phyloP scores from a whole-genome alignment of 2,888 invertebrate species.

The Euspilapteryx auroguttella region DNA sequence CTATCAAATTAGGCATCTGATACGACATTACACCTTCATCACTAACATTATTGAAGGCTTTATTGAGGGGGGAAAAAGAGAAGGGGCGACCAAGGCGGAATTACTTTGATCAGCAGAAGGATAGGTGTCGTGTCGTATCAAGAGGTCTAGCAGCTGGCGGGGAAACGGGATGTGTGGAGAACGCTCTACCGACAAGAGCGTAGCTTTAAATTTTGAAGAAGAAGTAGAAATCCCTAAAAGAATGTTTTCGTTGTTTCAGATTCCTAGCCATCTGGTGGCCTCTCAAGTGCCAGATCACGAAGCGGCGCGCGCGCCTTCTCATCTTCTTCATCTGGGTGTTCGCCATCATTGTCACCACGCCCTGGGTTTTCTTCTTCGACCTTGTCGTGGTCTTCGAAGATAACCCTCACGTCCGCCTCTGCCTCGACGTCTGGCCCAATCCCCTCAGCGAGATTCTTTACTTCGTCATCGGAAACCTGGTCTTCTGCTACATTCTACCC shows the following conservation, averaged over 20 bases:
- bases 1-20: too few relatives aligned
- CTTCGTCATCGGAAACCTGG: slow-evolving; percentile 85
- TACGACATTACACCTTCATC: too few relatives aligned
- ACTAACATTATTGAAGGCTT: too few relatives aligned
- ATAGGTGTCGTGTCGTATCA: too few relatives aligned
- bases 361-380: slow-evolving; percentile 91
- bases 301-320: slow-evolving; percentile 82
- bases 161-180: too few relatives aligned
- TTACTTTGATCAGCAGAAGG: too few relatives aligned
- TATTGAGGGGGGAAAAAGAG: too few relatives aligned
- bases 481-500: slow-evolving; percentile 89
- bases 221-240: too few relatives aligned
- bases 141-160: too few relatives aligned
- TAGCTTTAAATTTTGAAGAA: too few relatives aligned
- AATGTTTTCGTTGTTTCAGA: slow-evolving; percentile 68
- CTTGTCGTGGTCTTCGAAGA: slow-evolving; percentile 73
- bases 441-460: slow-evolving; percentile 80
- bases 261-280: slow-evolving; percentile 97
- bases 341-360: slow-evolving; percentile 81
- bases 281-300: slow-evolving; percentile 87
- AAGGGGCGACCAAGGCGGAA: too few relatives aligned
- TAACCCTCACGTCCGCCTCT: slow-evolving; percentile 74
- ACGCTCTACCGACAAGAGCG: too few relatives aligned
- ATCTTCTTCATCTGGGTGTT: slow-evolving; percentile 90
- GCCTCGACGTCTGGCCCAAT: slow-evolving; percentile 86